These are phyloP conservation scores for Falco cherrug DNA, from an alignment of 2,797 vertebrate genomes.

Conservation along the genomic window DNA sequence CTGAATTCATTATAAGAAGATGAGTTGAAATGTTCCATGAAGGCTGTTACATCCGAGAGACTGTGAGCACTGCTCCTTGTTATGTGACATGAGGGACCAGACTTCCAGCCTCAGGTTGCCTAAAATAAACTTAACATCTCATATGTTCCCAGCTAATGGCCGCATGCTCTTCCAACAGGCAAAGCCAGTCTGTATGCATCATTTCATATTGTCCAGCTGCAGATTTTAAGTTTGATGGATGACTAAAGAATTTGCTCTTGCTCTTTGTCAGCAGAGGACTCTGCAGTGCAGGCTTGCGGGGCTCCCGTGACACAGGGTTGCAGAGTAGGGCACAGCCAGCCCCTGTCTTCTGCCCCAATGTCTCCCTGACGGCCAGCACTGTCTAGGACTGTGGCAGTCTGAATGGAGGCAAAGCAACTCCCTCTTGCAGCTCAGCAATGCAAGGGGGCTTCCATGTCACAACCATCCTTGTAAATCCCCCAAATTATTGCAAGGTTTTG, in stretches of 20 bases:
- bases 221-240: fast-evolving
- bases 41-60: not conserved
- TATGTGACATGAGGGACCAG: not conserved
- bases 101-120: not conserved
- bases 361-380: not conserved
- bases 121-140: not conserved
- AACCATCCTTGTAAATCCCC: not conserved
- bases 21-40: slow-evolving; percentile 1
- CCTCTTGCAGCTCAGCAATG: not conserved
- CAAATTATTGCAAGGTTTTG: not conserved
- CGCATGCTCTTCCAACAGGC: fast-evolving
- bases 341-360: fast-evolving
- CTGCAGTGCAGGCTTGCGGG: too few species aligned
- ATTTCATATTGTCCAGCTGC: not conserved
- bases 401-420: not conserved
- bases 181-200: not conserved
- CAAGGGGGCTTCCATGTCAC: not conserved
- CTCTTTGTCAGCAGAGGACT: not conserved
- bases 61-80: not conserved
- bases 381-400: not conserved
- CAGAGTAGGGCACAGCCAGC: not conserved
- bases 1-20: not conserved
- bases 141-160: not conserved
- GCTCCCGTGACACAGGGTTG: fast-evolving
- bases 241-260: fast-evolving